A percentile compares a stretch with the other conserved stretches of the same genome.
Evolutionary conservation across 2,113 vertebrate genomes (phyloP).

Genomic region (Menidia beryllina): DNA sequence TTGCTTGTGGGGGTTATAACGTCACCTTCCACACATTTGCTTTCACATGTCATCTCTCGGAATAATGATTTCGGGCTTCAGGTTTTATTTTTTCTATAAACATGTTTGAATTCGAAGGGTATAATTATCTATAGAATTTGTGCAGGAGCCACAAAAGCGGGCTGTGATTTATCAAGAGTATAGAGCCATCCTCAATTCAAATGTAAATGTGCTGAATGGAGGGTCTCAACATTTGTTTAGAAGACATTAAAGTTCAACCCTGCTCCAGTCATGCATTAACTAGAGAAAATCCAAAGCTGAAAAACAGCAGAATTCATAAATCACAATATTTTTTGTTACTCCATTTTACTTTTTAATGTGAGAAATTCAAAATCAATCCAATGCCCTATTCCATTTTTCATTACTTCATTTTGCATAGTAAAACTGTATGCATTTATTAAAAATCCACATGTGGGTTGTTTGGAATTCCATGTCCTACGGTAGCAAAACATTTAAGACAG

Average conservation of each 20-base stretch:
- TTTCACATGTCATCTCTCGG: conserved; percentile 24
- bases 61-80: conserved; percentile 21
- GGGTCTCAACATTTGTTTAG: conserved; percentile 56
- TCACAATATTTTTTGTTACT: conserved; percentile 9
- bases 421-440: conserved; percentile 26
- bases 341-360: conserved; percentile 24
- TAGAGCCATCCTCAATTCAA: conserved; percentile 52
- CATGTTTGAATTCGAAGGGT: conserved; percentile 34
- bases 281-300: conserved; percentile 49
- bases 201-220: conserved; percentile 65
- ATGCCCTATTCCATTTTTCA: conserved; percentile 1
- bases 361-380: conserved; percentile 24
- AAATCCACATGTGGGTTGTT: conserved; percentile 27
- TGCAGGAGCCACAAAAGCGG: conserved; percentile 28
- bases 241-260: conserved; percentile 50
- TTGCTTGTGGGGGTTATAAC: conserved; percentile 11
- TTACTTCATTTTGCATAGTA: conserved; percentile 8
- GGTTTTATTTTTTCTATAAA: conserved; percentile 27
- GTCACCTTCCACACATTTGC: conserved; percentile 13
- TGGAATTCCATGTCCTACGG: conserved; percentile 33
- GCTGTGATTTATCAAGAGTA: conserved; percentile 43
- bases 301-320: conserved; percentile 42
- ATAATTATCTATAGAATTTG: conserved; percentile 34
- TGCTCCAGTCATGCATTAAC: conserved; percentile 44
- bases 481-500: conserved; percentile 49